Evolutionary conservation across 2,797 vertebrate species (phyloP).

Genomic region (Chanos chanos): DNA sequence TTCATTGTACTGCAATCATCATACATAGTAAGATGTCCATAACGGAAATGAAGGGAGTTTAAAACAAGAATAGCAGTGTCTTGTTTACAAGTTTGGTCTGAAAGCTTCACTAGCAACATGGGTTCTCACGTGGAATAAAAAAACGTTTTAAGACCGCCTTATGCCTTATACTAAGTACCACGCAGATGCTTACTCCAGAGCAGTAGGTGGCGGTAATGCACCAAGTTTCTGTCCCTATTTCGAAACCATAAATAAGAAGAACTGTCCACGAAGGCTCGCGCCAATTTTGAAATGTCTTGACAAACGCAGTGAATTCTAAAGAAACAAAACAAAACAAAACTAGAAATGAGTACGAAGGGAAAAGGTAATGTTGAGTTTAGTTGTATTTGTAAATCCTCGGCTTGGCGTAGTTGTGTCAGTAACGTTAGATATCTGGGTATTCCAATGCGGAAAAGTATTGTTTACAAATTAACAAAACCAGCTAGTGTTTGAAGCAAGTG

Average conservation of each 20-base stretch:
- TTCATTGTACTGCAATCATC: too few species aligned
- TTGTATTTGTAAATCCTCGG: too few species aligned
- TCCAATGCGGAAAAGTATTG: neutral
- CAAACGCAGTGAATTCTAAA: neutral
- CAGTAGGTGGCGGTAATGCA: conserved; percentile 12
- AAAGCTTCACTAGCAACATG: too few species aligned
- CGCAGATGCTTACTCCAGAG: neutral
- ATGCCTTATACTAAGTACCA: neutral
- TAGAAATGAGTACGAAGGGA: conserved; percentile 7
- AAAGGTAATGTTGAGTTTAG: conserved; percentile 31
- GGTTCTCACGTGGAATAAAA: too few species aligned
- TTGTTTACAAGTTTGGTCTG: too few species aligned
- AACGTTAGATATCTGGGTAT: neutral
- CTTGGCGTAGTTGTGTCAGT: neutral
- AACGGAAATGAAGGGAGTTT: too few species aligned
- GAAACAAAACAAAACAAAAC: neutral
- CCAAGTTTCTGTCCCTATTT: neutral
- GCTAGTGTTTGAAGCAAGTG: neutral
- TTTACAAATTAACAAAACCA: too few species aligned
- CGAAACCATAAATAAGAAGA: neutral
- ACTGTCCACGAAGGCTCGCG: neutral
- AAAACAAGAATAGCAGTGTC: too few species aligned
- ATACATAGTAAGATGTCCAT: too few species aligned
- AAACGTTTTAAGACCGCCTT: too few species aligned
- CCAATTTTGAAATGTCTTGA: conserved; percentile 32